Percentiles rank a stretch among this genome's conserved stretches.
Evolutionary conservation across 2,888 invertebrate genomes (phyloP).

Genomic region (Ctena decussata): DNA sequence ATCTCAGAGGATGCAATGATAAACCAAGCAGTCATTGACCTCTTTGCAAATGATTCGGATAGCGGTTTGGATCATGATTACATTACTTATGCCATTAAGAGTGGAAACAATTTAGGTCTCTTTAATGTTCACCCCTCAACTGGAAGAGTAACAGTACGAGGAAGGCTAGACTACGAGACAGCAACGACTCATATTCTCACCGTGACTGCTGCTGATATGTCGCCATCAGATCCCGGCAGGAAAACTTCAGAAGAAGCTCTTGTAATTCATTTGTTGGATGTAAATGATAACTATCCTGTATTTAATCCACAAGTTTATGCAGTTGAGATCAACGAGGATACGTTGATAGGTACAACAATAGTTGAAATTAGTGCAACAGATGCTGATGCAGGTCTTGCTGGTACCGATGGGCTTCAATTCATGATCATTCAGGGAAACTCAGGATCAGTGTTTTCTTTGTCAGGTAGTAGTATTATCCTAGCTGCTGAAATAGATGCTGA

Average conservation of each 20-base stretch:
- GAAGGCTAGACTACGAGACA: conserved; percentile 78
- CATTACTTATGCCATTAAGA: conserved; percentile 67
- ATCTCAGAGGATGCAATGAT: conserved; percentile 65
- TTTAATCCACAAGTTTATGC: conserved; percentile 97
- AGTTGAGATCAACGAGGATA: conserved; percentile 95
- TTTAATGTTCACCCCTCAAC: conserved; percentile 73
- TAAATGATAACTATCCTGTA: conserved; percentile 97
- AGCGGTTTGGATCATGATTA: conserved; percentile 70
- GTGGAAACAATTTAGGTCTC: conserved; percentile 66
- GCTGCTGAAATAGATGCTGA: conserved; percentile 76
- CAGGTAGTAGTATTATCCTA: conserved; percentile 61
- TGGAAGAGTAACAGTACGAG: conserved; percentile 70
- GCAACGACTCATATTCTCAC: conserved; percentile 68
- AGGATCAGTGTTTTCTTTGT: conserved; percentile 63
- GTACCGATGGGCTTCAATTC: conserved; percentile 62
- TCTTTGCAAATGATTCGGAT: conserved; percentile 67
- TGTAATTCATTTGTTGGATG: conserved; percentile 97
- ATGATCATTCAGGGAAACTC: conserved; percentile 72
- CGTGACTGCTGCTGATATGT: conserved; percentile 68
- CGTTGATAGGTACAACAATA: conserved; percentile 82
- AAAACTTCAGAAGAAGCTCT: conserved; percentile 89
- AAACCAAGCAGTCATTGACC: conserved; percentile 43
- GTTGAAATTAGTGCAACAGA: conserved; percentile 61
- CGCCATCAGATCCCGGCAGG: conserved; percentile 52
- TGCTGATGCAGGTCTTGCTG: conserved; percentile 69